These are phyloP conservation scores for Oreochromis aureus DNA, from an alignment of 2,113 vertebrate species.

Conservation along the genomic window DNA sequence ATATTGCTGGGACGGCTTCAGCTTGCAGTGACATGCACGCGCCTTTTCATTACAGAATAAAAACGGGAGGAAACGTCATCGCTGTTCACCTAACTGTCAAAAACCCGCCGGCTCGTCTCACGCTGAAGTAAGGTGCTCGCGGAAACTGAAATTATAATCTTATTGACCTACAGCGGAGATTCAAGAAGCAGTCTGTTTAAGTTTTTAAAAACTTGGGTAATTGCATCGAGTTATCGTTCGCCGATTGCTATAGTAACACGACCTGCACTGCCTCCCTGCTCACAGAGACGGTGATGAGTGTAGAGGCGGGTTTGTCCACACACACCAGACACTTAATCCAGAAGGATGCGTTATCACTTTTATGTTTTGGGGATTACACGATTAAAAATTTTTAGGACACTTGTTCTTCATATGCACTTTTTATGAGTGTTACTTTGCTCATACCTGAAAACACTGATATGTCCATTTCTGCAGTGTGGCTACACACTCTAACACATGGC, in stretches of 20 bases:
- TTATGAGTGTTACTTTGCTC: neutral
- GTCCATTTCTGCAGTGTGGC: neutral
- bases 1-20: neutral
- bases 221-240: neutral
- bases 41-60: neutral
- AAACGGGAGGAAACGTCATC: neutral
- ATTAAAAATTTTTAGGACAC: neutral
- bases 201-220: neutral
- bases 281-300: neutral
- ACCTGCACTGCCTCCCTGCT: neutral
- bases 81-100: neutral
- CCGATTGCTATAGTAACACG: neutral
- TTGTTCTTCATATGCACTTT: neutral
- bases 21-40: neutral
- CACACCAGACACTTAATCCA: neutral
- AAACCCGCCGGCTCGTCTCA: neutral
- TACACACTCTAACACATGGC: neutral
- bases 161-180: neutral
- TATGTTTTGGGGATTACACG: neutral
- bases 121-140: neutral
- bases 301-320: neutral
- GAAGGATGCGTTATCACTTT: neutral
- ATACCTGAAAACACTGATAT: neutral
- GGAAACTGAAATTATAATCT: neutral
- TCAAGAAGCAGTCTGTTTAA: neutral